Base-by-base conservation (phyloP, 2,888 invertebrate species). In the Allophyes oxyacanthae region DNA sequence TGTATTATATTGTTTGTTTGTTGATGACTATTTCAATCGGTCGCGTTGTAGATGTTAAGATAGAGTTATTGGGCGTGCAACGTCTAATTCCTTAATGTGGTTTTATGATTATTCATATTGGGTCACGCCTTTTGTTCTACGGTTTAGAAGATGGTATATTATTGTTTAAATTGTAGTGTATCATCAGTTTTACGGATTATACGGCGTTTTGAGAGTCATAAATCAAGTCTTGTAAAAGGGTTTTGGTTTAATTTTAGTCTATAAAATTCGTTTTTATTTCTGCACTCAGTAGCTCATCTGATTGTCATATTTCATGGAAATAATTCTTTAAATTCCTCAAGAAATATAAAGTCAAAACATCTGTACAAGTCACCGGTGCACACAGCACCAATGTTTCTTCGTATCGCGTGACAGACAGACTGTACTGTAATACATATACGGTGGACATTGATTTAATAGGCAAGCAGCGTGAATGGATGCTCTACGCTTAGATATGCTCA, bases 401-500 rank as follows among this genome's bases (percentile, higher is more conserved):
- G 81, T 83, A 78, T 75, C 77, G 61, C 62, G 78, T 80, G 86
- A 86, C 84, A 84, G 85, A 83, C 84, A 72, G 75, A 75, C 75
- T 68, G 69, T 57, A 58, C 73, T 44, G 73, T 72, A 79, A 79
- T 82, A 81, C 88, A 82, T 88, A 87, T 87, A 88, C 76, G 88
- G 88, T 66, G 74, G 88, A 91, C 89, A 80, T 84, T 91, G 91
- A 91, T 91, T 90, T 91, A 91, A 81, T 81, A 80, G 70, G 68
- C 64, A 72, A 70, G 72, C 79, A 69, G 83, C 78, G 86, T 82
- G 87, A 87, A 87, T 88, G 81, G 82, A 83, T 83, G 77, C 72
- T 55, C 70, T 59, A 38, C 64, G 65, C 62, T 65, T 64, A 76
- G 82, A 79, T 82, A 81, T 78, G 74, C 77, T 79, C 74, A 76